Evolutionary conservation across 92 coral and sea anemone genomes (phyloP).

Genomic region (Epizoanthus scotinus): DNA sequence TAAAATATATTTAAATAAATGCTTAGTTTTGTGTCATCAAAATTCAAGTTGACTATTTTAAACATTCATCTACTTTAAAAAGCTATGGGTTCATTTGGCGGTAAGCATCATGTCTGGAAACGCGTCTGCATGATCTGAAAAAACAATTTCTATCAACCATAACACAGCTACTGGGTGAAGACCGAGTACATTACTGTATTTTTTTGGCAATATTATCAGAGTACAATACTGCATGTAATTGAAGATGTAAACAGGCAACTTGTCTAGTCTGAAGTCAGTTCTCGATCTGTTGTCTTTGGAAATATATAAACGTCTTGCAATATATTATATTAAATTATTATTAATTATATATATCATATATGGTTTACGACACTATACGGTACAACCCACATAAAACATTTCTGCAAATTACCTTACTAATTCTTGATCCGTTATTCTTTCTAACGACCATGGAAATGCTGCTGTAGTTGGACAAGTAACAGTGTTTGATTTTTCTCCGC

Average conservation of each 20-base stretch:
- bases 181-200: neutral
- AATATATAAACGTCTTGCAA: neutral
- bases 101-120: constrained; percentile 19
- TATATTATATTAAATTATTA: neutral
- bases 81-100: too few species aligned
- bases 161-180: too few species aligned
- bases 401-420: constrained; percentile 62
- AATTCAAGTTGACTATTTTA: too few species aligned
- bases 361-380: too few species aligned
- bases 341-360: neutral
- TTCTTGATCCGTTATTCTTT: constrained; percentile 88
- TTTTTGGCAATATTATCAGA: too few species aligned
- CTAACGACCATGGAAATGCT: constrained; percentile 77
- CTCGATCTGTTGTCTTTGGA: too few species aligned
- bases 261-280: too few species aligned
- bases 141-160: neutral
- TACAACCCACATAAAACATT: neutral
- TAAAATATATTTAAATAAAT: too few species aligned
- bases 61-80: too few species aligned
- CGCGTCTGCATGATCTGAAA: constrained; percentile 8
- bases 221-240: too few species aligned
- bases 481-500: neutral
- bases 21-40: too few species aligned
- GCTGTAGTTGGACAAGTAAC: constrained; percentile 25
- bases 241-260: too few species aligned